These are phyloP conservation scores for Zele albiditarsus DNA, from an alignment of 2,888 invertebrate species.

Conservation along the genomic window DNA sequence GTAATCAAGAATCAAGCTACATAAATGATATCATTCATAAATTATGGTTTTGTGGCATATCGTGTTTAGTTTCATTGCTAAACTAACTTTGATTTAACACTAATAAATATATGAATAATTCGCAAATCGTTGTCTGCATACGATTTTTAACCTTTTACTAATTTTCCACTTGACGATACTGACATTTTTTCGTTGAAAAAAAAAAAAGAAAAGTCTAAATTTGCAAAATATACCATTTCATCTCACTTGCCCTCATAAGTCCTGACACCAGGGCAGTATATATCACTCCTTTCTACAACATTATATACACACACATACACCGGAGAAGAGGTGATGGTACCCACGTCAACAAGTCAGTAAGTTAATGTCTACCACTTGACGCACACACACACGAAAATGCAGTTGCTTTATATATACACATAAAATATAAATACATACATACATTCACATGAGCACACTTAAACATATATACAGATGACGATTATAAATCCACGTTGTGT, in stretches of 20 bases:
- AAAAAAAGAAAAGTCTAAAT: too few species aligned
- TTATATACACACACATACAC: constrained; percentile 6
- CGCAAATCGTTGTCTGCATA: too few species aligned
- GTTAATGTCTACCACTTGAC: constrained; percentile 22
- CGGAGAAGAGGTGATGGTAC: constrained; percentile 8
- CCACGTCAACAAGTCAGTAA: constrained; percentile 27
- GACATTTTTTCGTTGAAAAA: too few species aligned
- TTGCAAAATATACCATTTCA: background rate
- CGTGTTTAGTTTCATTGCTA: too few species aligned
- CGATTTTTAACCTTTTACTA: too few species aligned
- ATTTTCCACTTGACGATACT: too few species aligned
- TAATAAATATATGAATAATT: too few species aligned
- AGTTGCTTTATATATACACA: background rate
- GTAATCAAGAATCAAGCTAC: too few species aligned
- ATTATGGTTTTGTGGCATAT: too few species aligned
- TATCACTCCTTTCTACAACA: too few species aligned
- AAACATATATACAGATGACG: constrained; percentile 34
- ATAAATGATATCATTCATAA: too few species aligned
- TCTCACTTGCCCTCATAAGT: background rate
- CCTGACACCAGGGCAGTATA: background rate
- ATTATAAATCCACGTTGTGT: constrained; percentile 41
- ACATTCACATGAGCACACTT: background rate
- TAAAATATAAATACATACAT: constrained; percentile 5
- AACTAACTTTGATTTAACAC: too few species aligned
- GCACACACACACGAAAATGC: background rate